phyloP scores from a whole-genome alignment of 1,140 invertebrate genomes.

The Dendroctonus valens region DNA sequence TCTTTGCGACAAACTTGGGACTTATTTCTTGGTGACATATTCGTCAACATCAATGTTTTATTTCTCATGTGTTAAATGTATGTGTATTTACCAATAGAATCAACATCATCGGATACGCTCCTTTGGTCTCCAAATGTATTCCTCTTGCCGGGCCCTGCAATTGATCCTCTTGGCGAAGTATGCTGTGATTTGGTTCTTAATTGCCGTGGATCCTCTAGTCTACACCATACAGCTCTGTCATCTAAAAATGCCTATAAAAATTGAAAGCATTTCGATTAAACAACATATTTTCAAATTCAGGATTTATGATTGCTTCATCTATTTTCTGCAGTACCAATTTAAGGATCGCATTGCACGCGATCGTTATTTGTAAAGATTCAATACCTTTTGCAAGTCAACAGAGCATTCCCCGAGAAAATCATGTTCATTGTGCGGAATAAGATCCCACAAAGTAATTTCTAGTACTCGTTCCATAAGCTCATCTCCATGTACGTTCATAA shows the following conservation, averaged over 20 bases:
- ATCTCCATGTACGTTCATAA: constrained; percentile 73
- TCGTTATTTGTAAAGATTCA: not conserved
- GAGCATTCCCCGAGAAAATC: constrained; percentile 81
- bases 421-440: constrained; percentile 75
- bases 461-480: constrained; percentile 74
- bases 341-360: too few relatives aligned
- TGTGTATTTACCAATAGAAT: constrained; percentile 56
- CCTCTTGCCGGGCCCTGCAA: constrained; percentile 64
- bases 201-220: constrained; percentile 75
- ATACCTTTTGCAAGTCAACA: constrained; percentile 69
- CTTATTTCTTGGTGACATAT: too few relatives aligned
- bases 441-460: constrained; percentile 86
- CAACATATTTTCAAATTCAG: too few relatives aligned
- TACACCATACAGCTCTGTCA: constrained; percentile 83
- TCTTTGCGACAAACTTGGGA: too few relatives aligned
- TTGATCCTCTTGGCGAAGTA: constrained; percentile 76
- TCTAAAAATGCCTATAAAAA: constrained; percentile 67
- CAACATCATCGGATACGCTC: constrained; percentile 70
- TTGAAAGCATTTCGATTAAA: not conserved
- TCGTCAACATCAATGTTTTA: too few relatives aligned
- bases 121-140: constrained; percentile 65
- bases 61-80: too few relatives aligned
- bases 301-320: too few relatives aligned
- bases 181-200: constrained; percentile 68
- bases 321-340: not conserved